Conservation (phyloP, 2,797 vertebrate species). For the Arctocebus calabarensis region DNA sequence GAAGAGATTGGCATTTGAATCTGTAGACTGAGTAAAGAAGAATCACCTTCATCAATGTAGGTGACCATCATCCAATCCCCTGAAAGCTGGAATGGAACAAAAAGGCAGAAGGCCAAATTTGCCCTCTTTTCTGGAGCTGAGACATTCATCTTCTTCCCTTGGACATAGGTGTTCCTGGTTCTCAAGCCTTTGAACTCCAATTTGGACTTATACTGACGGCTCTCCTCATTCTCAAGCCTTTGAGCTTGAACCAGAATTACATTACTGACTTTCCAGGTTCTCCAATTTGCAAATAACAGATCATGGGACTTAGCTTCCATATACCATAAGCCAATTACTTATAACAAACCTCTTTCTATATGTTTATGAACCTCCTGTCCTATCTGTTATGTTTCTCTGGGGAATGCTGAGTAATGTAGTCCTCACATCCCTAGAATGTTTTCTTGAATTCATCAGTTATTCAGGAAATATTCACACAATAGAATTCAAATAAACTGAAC, state of each 20-base stretch:
- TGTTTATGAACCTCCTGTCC: background rate
- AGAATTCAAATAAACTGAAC: background rate
- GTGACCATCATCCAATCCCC: background rate
- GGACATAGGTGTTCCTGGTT: background rate
- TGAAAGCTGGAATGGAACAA: background rate
- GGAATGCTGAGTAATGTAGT: background rate
- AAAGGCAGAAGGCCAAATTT: background rate
- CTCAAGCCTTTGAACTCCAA: background rate
- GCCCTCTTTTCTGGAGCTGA: background rate
- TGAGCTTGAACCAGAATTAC: background rate
- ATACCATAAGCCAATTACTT: background rate
- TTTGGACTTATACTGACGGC: background rate
- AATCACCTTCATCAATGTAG: background rate
- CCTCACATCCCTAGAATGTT: background rate
- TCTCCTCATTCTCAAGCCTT: background rate
- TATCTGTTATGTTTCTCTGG: background rate
- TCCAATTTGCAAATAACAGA: background rate
- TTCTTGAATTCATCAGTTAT: slow-evolving; percentile 40
- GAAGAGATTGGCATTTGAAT: background rate
- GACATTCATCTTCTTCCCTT: background rate
- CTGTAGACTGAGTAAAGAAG: background rate
- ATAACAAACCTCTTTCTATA: background rate
- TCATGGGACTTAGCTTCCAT: background rate
- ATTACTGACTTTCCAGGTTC: too few relatives aligned
- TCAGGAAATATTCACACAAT: slow-evolving; percentile 5